Percentiles rank a stretch among this genome's conserved stretches.
Conservation (phyloP, 2,888 invertebrate genomes). For the Choreutis nemorana region DNA sequence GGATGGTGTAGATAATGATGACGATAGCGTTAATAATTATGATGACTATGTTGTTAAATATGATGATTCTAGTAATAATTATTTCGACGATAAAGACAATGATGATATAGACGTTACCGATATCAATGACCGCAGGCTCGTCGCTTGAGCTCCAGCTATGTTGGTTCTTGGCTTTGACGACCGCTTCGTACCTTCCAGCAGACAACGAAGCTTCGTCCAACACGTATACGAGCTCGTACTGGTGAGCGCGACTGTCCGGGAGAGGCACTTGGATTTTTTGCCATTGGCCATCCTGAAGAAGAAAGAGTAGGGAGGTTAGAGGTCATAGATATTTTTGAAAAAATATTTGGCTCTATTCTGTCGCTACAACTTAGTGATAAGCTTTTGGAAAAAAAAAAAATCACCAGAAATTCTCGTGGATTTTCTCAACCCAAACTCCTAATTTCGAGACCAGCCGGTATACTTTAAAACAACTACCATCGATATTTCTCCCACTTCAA, state of each 20-base stretch:
- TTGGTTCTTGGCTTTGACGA: conserved; percentile 35
- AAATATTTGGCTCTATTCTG: no score
- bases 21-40: no score
- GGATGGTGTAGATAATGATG: conserved; percentile 2
- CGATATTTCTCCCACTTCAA: no score
- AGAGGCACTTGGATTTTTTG: conserved; percentile 23
- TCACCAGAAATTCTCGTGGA: no score
- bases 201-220: conserved; percentile 22
- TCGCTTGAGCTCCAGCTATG: conserved; percentile 33
- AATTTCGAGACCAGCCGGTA: no score
- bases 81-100: background rate
- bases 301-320: background rate
- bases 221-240: conserved; percentile 26
- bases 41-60: no score
- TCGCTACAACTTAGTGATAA: no score
- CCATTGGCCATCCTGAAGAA: conserved; percentile 25
- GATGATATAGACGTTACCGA: conserved; percentile 26
- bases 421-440: background rate
- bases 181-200: conserved; percentile 33
- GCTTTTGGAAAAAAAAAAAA: no score
- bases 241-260: conserved; percentile 19
- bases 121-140: conserved; percentile 23
- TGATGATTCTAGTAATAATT: conserved; percentile 4
- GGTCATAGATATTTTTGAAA: no score
- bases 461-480: no score